These are phyloP conservation scores for Exephanes ischioxanthus DNA, from an alignment of 2,888 invertebrate genomes.

Conservation along the genomic window DNA sequence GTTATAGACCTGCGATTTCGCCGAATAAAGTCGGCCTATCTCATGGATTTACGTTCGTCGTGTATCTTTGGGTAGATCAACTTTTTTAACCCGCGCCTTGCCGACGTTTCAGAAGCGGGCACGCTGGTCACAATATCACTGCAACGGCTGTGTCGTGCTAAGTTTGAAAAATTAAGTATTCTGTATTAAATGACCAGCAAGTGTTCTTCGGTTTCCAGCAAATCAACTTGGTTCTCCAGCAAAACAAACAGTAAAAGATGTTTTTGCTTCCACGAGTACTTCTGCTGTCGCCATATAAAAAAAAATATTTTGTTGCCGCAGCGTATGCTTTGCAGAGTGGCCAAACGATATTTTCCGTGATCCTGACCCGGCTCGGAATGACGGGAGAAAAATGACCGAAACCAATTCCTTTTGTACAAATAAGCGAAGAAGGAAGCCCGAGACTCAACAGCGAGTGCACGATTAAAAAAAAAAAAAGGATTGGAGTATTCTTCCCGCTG, in stretches of 20 bases:
- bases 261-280: background rate
- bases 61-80: background rate
- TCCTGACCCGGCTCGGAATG: constrained; percentile 18
- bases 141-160: background rate
- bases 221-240: background rate
- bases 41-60: constrained; percentile 13
- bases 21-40: constrained; percentile 22
- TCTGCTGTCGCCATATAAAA: background rate
- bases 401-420: constrained; percentile 42
- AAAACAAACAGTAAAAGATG: background rate
- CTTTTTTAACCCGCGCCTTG: background rate
- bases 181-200: background rate
- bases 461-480: constrained; percentile 32
- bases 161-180: background rate
- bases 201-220: background rate
- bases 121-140: background rate
- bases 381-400: constrained; percentile 42
- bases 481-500: constrained; percentile 58
- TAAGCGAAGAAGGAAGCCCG: constrained; percentile 41
- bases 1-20: constrained; percentile 11
- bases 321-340: background rate
- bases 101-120: background rate
- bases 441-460: constrained; percentile 45
- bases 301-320: background rate
- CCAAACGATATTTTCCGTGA: constrained; percentile 2